Conservation (phyloP, 37 sponge, comb jelly and placozoan species). For the Ianthella basta region DNA sequence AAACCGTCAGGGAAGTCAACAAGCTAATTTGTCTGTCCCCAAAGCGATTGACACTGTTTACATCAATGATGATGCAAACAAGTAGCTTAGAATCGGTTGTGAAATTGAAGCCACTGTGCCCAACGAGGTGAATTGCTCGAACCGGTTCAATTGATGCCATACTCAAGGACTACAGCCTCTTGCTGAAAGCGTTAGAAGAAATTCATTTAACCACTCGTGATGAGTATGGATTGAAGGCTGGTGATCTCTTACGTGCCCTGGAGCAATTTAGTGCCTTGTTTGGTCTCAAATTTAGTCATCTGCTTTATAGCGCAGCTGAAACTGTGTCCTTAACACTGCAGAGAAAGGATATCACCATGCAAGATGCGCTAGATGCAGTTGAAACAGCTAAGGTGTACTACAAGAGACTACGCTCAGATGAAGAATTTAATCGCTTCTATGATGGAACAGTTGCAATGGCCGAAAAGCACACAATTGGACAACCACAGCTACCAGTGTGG, state of each 20-base stretch:
- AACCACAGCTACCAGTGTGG: slow-evolving; percentile 46
- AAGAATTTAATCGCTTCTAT: slow-evolving; percentile 55
- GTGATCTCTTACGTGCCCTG: slow-evolving; percentile 30
- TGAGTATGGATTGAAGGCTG: slow-evolving; percentile 58
- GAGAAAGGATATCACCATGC: slow-evolving; percentile 36
- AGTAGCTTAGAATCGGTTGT: slow-evolving; percentile 17
- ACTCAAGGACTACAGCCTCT: slow-evolving; percentile 37
- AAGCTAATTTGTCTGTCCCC: slow-evolving; percentile 50
- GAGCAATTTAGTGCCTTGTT: slow-evolving; percentile 46
- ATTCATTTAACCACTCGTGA: slow-evolving; percentile 56
- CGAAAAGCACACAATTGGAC: slow-evolving; percentile 24
- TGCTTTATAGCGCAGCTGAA: slow-evolving; percentile 51
- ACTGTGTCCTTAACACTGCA: slow-evolving; percentile 26
- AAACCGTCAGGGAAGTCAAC: slow-evolving; percentile 37
- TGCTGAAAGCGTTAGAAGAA: slow-evolving; percentile 57
- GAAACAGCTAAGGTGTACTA: slow-evolving; percentile 50
- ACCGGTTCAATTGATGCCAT: slow-evolving; percentile 54
- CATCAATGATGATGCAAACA: slow-evolving; percentile 24
- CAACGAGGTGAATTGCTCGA: slow-evolving; percentile 67
- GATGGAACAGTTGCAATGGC: slow-evolving; percentile 22
- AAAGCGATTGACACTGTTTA: slow-evolving; percentile 33
- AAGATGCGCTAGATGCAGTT: slow-evolving; percentile 54
- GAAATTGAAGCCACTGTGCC: slow-evolving; percentile 52
- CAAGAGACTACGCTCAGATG: slow-evolving; percentile 27
- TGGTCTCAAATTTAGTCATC: slow-evolving; percentile 48